phyloP scores from a whole-genome alignment of 2,888 invertebrate genomes.

The Conomelus anceps region DNA sequence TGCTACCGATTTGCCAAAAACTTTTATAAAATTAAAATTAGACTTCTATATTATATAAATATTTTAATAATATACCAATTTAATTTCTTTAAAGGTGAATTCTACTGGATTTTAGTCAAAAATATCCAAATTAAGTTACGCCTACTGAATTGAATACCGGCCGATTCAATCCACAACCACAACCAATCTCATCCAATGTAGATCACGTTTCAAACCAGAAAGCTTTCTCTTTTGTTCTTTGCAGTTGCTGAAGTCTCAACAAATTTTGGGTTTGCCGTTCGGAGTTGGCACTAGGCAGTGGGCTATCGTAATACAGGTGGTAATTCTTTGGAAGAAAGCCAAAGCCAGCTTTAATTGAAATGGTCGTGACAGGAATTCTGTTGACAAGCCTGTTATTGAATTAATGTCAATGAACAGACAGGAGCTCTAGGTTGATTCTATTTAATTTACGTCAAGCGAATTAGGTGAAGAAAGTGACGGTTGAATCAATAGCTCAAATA shows the following conservation, averaged over 20 bases:
- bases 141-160: not conserved
- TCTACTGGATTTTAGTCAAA: no score
- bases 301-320: not conserved
- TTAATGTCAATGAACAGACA: not conserved
- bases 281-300: not conserved
- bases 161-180: not conserved
- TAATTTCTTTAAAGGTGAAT: no score
- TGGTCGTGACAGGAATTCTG: not conserved
- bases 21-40: no score
- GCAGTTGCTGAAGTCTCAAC: not conserved
- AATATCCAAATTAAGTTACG: not conserved
- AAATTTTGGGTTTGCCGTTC: not conserved
- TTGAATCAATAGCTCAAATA: not conserved
- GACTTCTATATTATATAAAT: no score
- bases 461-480: not conserved
- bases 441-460: not conserved
- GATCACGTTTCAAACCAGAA: not conserved
- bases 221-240: not conserved
- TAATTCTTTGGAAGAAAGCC: not conserved
- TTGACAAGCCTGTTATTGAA: not conserved
- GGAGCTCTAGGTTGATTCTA: not conserved
- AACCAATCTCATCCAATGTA: not conserved
- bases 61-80: no score
- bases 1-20: no score
- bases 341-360: not conserved